Base-by-base conservation (phyloP, 2,113 vertebrate genomes). In the Tragelaphus strepsiceros region DNA sequence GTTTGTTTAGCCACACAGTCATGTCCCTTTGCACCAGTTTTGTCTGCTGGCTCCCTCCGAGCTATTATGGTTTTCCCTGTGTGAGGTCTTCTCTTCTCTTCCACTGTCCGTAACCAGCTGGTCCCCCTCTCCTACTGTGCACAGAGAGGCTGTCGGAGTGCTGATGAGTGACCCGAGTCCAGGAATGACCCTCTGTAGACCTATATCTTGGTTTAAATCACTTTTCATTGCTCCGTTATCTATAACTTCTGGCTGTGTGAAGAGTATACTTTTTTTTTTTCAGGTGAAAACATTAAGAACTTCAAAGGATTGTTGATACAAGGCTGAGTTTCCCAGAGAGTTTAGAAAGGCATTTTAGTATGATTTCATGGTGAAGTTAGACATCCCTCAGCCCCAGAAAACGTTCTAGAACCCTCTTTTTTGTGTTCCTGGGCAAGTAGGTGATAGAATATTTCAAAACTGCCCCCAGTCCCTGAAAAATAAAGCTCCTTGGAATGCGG, bases 211-310 rank as follows among this genome's bases (percentile, higher is more conserved):
- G 30, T 64, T 88, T 59, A 62, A 80, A 77, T 94, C 46, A 35
- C 81, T 71, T 92, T 83, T 62, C 39, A 8, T 77, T 35, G 64
- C 91, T 92, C 71, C 32, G 0, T 83, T 53, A 26, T 62, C 51
- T 62, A 30, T 32, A 62, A 6, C 28, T 86, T 80, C 87, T 64
- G 43, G 16, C 54, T 77, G 24, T 67, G 0, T 14, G 46, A n/a
- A 82, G 85, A n/a, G 2, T 39, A 15, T 32, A 16, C 58, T 94
- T 97, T 94, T 83, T 94, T 94, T 85, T 77, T 26, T 95, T 87
- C 28, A 58, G 28, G 22, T 62, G 92, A 49, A 78, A 90, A 88
- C 39, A 9, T 35, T 82, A 62, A 13, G 84, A 1, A 96, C 80
- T 93, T 83, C 30, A 78, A 24, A 90, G 35, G 49, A 62, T 88